Conservation (phyloP, 2,888 invertebrate species). For the Andricus curvator region DNA sequence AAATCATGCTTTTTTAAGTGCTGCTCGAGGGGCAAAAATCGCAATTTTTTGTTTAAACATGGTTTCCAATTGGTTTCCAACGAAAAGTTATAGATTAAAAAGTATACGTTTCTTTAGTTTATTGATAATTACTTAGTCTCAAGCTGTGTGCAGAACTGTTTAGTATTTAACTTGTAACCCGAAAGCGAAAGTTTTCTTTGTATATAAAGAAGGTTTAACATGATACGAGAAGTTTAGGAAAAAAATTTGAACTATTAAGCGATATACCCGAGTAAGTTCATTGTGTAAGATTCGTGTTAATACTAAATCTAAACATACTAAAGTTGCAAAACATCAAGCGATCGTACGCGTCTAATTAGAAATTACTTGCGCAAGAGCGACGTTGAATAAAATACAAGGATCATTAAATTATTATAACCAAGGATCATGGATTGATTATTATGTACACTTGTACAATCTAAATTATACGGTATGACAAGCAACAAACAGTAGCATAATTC, state of each 20-base stretch:
- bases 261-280: background rate
- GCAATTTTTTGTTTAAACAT: too few species aligned
- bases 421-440: background rate
- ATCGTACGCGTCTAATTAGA: background rate
- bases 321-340: background rate
- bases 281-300: background rate
- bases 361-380: background rate
- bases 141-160: background rate
- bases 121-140: background rate
- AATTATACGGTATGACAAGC: background rate
- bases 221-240: background rate
- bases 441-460: background rate
- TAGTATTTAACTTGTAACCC: background rate
- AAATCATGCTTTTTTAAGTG: too few species aligned
- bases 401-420: constrained; percentile 7
- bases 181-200: background rate
- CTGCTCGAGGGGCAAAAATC: too few species aligned
- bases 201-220: background rate
- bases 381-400: constrained; percentile 1
- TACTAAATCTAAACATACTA: background rate
- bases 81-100: background rate
- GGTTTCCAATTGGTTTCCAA: background rate
- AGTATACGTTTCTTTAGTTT: background rate
- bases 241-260: background rate
- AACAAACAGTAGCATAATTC: constrained; percentile 7